Evolutionary conservation across 2,888 invertebrate species (phyloP).

Genomic region (Spodoptera littoralis): DNA sequence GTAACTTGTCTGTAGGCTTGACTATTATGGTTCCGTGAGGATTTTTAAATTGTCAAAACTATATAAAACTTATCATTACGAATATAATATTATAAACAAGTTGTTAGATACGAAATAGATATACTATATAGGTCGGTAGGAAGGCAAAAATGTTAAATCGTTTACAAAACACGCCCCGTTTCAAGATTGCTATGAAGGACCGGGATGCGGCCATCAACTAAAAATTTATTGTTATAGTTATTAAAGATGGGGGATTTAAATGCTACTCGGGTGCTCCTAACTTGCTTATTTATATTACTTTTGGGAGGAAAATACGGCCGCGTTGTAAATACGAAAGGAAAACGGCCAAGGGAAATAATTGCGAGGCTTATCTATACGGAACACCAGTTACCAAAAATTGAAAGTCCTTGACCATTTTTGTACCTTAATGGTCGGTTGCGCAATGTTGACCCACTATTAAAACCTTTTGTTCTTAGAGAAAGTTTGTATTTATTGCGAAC

Average conservation of each 20-base stretch:
- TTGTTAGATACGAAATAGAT: neutral
- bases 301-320: conserved; percentile 25
- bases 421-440: conserved; percentile 72
- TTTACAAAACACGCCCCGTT: conserved; percentile 41
- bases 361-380: conserved; percentile 46
- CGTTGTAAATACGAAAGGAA: conserved; percentile 44
- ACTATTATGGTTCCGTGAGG: conserved; percentile 53
- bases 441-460: conserved; percentile 68
- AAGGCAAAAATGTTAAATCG: conserved; percentile 43
- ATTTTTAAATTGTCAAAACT: conserved; percentile 18
- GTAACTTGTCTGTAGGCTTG: conserved; percentile 62
- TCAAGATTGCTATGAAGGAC: conserved; percentile 42
- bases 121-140: conserved; percentile 13
- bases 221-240: conserved; percentile 52
- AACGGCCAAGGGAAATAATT: conserved; percentile 40
- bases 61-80: conserved; percentile 16
- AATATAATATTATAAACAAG: conserved; percentile 23
- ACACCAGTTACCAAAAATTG: conserved; percentile 25
- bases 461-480: conserved; percentile 77
- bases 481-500: conserved; percentile 74
- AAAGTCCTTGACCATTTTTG: conserved; percentile 49
- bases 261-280: conserved; percentile 33
- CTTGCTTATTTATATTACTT: conserved; percentile 38
- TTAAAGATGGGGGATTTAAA: conserved; percentile 51
- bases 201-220: conserved; percentile 44